Conservation (phyloP, 2,113 vertebrate species). For the Istiophorus platypterus region DNA sequence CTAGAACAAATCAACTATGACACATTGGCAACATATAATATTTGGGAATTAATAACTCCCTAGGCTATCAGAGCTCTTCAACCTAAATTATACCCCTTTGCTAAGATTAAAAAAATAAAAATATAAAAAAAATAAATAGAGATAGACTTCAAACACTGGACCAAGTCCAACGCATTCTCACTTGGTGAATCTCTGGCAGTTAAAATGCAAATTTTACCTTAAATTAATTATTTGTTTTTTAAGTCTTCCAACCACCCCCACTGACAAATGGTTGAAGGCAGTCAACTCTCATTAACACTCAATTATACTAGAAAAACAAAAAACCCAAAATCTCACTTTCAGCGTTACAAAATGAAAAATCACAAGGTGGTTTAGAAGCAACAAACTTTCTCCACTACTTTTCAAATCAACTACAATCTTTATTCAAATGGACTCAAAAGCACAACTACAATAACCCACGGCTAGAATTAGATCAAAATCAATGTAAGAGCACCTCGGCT, state of each 20-base stretch:
- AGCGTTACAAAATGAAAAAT: not conserved
- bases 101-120: not conserved
- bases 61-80: not conserved
- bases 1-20: not conserved
- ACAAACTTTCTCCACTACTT: no score
- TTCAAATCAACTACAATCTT: no score
- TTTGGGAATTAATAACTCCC: not conserved
- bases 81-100: not conserved
- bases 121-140: not conserved
- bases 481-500: not conserved
- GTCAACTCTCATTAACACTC: not conserved
- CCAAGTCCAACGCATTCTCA: not conserved
- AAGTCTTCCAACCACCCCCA: not conserved
- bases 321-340: not conserved
- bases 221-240: not conserved
- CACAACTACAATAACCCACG: no score
- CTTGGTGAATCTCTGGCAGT: not conserved
- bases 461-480: not conserved
- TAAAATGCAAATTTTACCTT: not conserved
- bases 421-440: no score
- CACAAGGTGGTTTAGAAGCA: not conserved
- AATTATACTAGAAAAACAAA: not conserved
- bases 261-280: not conserved
- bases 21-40: not conserved
- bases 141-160: not conserved